A percentile compares a stretch with the other conserved stretches of the same genome.
Evolutionary conservation across 2,888 invertebrate genomes (phyloP).

Genomic region (Hypena proboscidalis): DNA sequence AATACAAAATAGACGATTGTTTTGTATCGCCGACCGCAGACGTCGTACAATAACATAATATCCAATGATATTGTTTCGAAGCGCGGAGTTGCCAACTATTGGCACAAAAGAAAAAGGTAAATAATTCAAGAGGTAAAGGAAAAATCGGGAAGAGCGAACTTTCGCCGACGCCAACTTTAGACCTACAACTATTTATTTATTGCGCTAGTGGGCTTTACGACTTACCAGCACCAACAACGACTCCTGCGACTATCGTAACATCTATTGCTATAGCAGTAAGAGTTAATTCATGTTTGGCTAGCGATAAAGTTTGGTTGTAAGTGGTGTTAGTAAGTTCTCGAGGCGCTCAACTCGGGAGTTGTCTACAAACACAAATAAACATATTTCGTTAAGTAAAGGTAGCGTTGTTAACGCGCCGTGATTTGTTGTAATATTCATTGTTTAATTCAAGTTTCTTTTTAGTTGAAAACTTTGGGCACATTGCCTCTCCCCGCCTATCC

Average conservation of each 20-base stretch:
- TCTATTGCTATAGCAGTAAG: conserved; percentile 28
- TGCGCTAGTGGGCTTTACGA: conserved; percentile 64
- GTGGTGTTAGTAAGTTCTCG: conserved; percentile 50
- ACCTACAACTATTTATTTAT: conserved; percentile 77
- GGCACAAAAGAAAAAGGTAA: conserved; percentile 59
- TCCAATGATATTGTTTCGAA: conserved; percentile 31
- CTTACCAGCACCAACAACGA: conserved; percentile 32
- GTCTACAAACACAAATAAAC: conserved; percentile 61
- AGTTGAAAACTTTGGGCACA: conserved; percentile 25
- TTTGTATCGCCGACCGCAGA: conserved; percentile 9
- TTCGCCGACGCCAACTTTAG: conserved; percentile 60
- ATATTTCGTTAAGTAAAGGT: conserved; percentile 59
- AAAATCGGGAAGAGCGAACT: conserved; percentile 63
- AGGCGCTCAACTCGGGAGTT: conserved; percentile 45
- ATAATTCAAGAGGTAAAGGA: conserved; percentile 66
- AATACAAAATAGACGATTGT: conserved; percentile 8
- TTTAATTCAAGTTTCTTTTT: conserved; percentile 49
- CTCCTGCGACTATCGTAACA: conserved; percentile 7
- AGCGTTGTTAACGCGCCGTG: conserved; percentile 47
- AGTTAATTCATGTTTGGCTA: conserved; percentile 22
- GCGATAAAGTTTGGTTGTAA: conserved; percentile 14
- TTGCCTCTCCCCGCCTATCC: conserved; percentile 5
- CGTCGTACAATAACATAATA: conserved; percentile 19
- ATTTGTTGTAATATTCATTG: conserved; percentile 59
- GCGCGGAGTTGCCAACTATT: conserved; percentile 50